Base-by-base conservation (phyloP, 2,888 invertebrate species). In the Sinopyrophorus schimmeli region DNA sequence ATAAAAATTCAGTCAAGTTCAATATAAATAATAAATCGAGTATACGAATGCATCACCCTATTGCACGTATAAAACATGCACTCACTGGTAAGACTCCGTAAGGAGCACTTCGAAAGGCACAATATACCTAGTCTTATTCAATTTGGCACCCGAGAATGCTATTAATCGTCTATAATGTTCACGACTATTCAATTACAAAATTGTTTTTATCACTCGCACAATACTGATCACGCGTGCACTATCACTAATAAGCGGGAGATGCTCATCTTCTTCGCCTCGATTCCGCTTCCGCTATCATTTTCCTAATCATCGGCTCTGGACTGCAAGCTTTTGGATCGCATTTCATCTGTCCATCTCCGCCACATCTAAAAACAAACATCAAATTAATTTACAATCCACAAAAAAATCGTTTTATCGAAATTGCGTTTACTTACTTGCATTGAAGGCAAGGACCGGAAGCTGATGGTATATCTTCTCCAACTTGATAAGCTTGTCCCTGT, bases 371-470 rank as follows among this genome's bases (percentile, higher is more conserved):
- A 78, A 61, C 15, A 27, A 20, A 31, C 54, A 18, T 6, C 18
- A 35, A 30, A 14, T 26, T n/a, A 28, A 21, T 2, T 15, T 23
- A 21, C 17, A 27, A 6, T 15, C n/a, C 20, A 38, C 31, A 9
- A 27, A 17, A 24, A 16, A 14, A 18, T 14, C 49, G 42, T 44
- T 32, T 47, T 46, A 39, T 46, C 28, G 21, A 2, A 2, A 20
- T 12, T 2, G 11, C 4, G 1, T 7, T 23, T 44, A 88, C 89
- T 89, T 80, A 94, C 92, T 85, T 89, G 91, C 94, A 94, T 73
- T 90, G 86, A 75, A 92, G 85, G 77, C 94, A 94, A 68, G 94
- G 93, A 66, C 92, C 92, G 64, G 92, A 93, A 39, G 92, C 86
- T 54, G 90, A 85, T 65, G 83, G 81, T 57, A 94, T 89, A 46